Evolutionary conservation across 1,140 invertebrate species (phyloP).

Genomic region (Mylabris phalerata): DNA sequence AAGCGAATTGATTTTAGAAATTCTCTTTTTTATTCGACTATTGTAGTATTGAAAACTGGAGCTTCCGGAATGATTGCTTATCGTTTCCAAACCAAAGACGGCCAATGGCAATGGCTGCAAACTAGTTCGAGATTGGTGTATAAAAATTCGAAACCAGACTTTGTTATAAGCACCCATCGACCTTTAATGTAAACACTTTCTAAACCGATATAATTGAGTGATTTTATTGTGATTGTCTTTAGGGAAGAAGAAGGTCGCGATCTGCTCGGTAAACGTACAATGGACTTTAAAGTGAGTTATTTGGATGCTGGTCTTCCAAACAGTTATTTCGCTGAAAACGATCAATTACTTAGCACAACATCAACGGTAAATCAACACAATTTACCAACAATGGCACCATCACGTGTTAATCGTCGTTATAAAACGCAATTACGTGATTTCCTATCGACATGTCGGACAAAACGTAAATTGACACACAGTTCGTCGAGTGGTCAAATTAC

Average conservation of each 20-base stretch:
- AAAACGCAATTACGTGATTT: conserved; percentile 91
- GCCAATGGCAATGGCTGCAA: conserved; percentile 96
- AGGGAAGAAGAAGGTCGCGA: conserved; percentile 98
- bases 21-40: conserved; percentile 2
- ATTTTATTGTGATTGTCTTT: background rate
- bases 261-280: conserved; percentile 90
- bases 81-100: conserved; percentile 88
- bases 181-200: conserved; percentile 78
- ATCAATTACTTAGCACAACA: conserved; percentile 54
- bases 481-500: conserved; percentile 40
- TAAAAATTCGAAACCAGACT: conserved; percentile 99
- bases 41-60: conserved; percentile 93
- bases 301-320: conserved; percentile 85
- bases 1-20: conserved; percentile 43
- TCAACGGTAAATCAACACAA: conserved; percentile 42
- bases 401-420: conserved; percentile 76
- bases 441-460: conserved; percentile 83
- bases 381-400: conserved; percentile 55
- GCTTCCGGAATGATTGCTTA: conserved; percentile 98
- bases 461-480: conserved; percentile 66
- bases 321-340: conserved; percentile 80
- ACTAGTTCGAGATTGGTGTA: conserved; percentile 94
- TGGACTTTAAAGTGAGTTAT: conserved; percentile 99
- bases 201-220: background rate
- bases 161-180: conserved; percentile 95